Evolutionary conservation across 2,113 vertebrate species (phyloP).

Genomic region (Serinus canaria): DNA sequence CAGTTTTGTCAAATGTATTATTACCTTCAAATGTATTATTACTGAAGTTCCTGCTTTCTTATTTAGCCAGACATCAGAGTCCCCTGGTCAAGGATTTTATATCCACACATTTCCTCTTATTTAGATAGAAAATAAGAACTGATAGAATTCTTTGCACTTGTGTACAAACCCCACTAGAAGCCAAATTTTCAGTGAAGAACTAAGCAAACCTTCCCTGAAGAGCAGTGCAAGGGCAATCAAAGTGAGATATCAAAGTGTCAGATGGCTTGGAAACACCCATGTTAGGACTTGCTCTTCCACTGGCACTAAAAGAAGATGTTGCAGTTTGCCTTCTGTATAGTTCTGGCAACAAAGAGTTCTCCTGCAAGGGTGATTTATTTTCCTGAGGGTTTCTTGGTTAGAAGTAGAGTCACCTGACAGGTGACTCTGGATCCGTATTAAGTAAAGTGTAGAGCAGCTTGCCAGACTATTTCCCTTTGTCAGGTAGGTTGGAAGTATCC

Average conservation of each 20-base stretch:
- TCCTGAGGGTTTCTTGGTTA: background rate
- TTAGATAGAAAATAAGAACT: background rate
- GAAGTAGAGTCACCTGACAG: background rate
- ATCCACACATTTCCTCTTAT: background rate
- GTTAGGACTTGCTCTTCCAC: background rate
- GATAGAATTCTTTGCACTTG: background rate
- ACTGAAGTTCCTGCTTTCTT: background rate
- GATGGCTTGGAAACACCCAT: background rate
- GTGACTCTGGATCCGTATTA: background rate
- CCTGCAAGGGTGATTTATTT: background rate
- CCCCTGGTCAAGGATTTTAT: background rate
- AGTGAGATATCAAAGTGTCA: background rate
- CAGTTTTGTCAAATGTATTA: background rate
- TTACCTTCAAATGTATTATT: background rate
- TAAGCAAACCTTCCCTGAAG: background rate
- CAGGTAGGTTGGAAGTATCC: background rate
- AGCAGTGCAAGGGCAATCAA: background rate
- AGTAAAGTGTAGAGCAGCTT: background rate
- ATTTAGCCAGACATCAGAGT: background rate
- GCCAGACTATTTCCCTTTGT: conserved; percentile 17
- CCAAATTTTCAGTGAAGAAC: background rate
- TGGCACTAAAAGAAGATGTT: background rate
- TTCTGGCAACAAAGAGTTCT: background rate
- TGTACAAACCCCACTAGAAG: background rate
- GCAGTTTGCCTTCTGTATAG: background rate